Conservation (phyloP, 2,888 invertebrate species). For the Athalia circularis region DNA sequence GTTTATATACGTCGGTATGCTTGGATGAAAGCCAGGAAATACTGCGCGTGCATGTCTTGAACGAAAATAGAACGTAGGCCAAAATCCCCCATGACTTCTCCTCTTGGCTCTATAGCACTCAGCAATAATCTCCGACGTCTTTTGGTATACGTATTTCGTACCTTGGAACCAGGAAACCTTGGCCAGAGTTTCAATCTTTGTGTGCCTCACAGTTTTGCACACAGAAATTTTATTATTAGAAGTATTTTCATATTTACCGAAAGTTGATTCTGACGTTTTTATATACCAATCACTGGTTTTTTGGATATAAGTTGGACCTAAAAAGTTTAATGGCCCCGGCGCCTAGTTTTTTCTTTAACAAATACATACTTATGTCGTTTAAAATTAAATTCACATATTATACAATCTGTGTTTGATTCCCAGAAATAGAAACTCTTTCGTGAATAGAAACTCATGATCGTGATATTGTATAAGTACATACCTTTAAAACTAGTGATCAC, state of each 20-base stretch:
- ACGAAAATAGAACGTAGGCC: slow-evolving; percentile 69
- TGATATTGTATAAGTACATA: not conserved
- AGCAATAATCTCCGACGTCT: slow-evolving; percentile 39
- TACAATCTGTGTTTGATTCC: not conserved
- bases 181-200: slow-evolving; percentile 54
- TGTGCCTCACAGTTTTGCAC: slow-evolving; percentile 38
- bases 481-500: not conserved
- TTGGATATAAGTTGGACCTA: not conserved
- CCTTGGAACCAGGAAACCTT: slow-evolving; percentile 24
- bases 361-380: not conserved
- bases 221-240: slow-evolving; percentile 45
- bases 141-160: slow-evolving; percentile 21
- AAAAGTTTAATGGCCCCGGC: not conserved
- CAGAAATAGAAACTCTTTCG: not conserved
- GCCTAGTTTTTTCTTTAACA: not conserved
- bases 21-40: slow-evolving; percentile 70
- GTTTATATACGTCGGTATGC: slow-evolving; percentile 65
- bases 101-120: slow-evolving; percentile 54
- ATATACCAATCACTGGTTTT: not conserved
- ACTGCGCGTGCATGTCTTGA: slow-evolving; percentile 70
- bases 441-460: too few relatives aligned
- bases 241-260: slow-evolving; percentile 58
- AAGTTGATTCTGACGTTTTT: slow-evolving; percentile 49
- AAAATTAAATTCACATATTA: not conserved
- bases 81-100: slow-evolving; percentile 72